Percentiles rank a stretch among this genome's conserved stretches.
Conservation (phyloP, 1,140 invertebrate genomes). For the Drosophila lowei region DNA sequence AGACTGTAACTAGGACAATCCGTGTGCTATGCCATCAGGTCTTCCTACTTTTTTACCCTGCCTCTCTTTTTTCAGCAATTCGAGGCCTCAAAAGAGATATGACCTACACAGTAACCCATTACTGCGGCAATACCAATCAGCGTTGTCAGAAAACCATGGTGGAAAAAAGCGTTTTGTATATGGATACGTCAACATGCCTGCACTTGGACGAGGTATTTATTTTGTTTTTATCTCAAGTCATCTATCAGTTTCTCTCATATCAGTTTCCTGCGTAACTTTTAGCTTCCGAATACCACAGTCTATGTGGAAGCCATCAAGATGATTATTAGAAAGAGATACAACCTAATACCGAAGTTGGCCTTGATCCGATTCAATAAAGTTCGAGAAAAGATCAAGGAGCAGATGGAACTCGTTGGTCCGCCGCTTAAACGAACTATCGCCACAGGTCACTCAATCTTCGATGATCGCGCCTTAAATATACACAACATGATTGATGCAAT, state of each 20-base stretch:
- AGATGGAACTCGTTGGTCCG: constrained; percentile 8
- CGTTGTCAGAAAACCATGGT: constrained; percentile 84
- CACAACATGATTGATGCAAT: constrained; percentile 41
- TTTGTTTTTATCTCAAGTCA: background rate
- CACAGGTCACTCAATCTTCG: too few species aligned
- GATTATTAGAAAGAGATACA: background rate
- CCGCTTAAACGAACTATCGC: too few species aligned
- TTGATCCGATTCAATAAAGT: constrained; percentile 16
- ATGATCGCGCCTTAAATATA: too few species aligned
- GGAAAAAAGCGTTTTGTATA: constrained; percentile 85
- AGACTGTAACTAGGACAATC: constrained; percentile 86
- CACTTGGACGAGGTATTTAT: constrained; percentile 47
- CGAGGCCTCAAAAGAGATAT: constrained; percentile 87
- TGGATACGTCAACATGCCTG: constrained; percentile 82
- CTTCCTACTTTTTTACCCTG: background rate
- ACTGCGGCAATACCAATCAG: constrained; percentile 20
- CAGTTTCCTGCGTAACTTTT: background rate
- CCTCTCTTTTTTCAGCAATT: constrained; percentile 85
- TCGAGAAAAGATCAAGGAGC: constrained; percentile 2
- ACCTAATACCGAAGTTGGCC: constrained; percentile 23
- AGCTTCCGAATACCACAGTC: constrained; percentile 41
- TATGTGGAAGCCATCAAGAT: constrained; percentile 28
- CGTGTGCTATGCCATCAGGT: too few species aligned
- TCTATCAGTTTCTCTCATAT: too few species aligned
- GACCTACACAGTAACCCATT: constrained; percentile 26